Evolutionary conservation across 2,888 invertebrate genomes (phyloP).

Genomic region (Hedya salicella): DNA sequence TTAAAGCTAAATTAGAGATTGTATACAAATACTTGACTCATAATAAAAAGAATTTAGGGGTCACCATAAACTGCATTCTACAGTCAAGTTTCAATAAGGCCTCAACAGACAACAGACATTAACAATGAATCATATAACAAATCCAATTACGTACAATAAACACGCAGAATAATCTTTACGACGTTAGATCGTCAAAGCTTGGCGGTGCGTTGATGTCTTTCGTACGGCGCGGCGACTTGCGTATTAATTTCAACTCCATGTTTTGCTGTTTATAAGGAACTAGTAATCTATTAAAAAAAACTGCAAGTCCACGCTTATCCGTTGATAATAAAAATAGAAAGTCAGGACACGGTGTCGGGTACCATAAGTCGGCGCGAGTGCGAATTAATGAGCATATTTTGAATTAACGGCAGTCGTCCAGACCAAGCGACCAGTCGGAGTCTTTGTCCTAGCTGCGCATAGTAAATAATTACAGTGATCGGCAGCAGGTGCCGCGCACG

Average conservation of each 20-base stretch:
- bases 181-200: slow-evolving; percentile 18
- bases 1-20: slow-evolving; percentile 39
- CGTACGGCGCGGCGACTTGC: slow-evolving; percentile 36
- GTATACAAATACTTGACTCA: slow-evolving; percentile 37
- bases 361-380: slow-evolving; percentile 59
- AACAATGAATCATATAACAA: slow-evolving; percentile 23
- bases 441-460: slow-evolving; percentile 83
- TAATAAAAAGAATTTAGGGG: slow-evolving; percentile 39
- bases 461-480: slow-evolving; percentile 84
- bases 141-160: slow-evolving; percentile 44
- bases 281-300: slow-evolving; percentile 18
- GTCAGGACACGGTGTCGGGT: slow-evolving; percentile 29
- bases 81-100: slow-evolving; percentile 3
- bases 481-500: slow-evolving; percentile 80
- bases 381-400: slow-evolving; percentile 74
- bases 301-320: slow-evolving; percentile 34
- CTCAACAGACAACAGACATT: slow-evolving; percentile 1
- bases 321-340: slow-evolving; percentile 40
- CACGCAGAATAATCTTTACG: slow-evolving; percentile 21
- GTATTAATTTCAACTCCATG: slow-evolving; percentile 28
- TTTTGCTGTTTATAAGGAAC: slow-evolving; percentile 23
- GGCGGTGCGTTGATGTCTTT: slow-evolving; percentile 51
- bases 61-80: slow-evolving; percentile 13
- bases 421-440: slow-evolving; percentile 72
- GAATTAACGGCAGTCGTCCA: slow-evolving; percentile 69